A percentile compares a stretch with the other conserved stretches of the same genome.
These are phyloP conservation scores for Dendrolimus kikuchii DNA, from an alignment of 1,140 invertebrate genomes.

Conservation along the genomic window DNA sequence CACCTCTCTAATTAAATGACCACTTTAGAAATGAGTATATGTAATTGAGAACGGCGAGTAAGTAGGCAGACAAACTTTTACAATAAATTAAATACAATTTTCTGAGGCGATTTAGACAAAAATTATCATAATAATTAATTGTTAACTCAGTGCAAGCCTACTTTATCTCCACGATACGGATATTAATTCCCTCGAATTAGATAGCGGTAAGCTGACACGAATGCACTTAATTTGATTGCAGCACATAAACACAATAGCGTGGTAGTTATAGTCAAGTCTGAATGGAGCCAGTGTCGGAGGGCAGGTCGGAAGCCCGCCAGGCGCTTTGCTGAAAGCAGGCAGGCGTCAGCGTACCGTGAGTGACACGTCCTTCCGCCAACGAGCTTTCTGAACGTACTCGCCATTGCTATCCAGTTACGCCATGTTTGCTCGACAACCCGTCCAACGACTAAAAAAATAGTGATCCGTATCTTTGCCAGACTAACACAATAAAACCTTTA, in stretches of 20 bases:
- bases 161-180: neutral
- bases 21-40: too few species aligned
- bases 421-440: conserved; percentile 14
- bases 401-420: conserved; percentile 29
- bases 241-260: neutral
- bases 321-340: conserved; percentile 47
- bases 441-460: conserved; percentile 4
- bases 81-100: neutral
- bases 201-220: neutral
- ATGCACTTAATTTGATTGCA: neutral
- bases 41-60: neutral
- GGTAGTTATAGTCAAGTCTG: conserved; percentile 18
- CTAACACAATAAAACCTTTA: too few species aligned
- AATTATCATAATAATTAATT: conserved; percentile 4
- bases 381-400: conserved; percentile 32
- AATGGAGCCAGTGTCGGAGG: conserved; percentile 40
- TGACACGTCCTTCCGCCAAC: conserved; percentile 59
- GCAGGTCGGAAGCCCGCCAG: conserved; percentile 45
- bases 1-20: too few species aligned
- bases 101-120: conserved; percentile 1
- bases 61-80: neutral
- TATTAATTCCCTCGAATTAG: conserved; percentile 4
- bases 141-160: too few species aligned
- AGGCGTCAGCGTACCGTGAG: conserved; percentile 41
- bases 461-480: neutral